Conservation (phyloP, 2,888 invertebrate genomes). For the Drosophila peninsularis region DNA sequence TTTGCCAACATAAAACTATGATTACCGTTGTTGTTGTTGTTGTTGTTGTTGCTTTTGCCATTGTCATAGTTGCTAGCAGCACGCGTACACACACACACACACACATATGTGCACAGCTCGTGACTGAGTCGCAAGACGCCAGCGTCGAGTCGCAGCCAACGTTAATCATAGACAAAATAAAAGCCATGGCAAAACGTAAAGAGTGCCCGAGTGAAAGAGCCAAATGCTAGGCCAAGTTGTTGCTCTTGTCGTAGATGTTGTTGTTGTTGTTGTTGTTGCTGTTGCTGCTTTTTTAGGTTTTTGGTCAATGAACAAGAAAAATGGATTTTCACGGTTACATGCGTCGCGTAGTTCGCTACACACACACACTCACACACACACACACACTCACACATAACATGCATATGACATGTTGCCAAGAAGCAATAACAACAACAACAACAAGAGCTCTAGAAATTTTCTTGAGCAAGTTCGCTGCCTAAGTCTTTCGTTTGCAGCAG, state of each 20-base stretch:
- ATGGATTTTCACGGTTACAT: constrained; percentile 79
- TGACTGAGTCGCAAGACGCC: constrained; percentile 64
- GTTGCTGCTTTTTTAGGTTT: constrained; percentile 44
- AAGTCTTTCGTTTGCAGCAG: constrained; percentile 50
- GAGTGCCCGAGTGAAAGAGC: constrained; percentile 62
- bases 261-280: constrained; percentile 10
- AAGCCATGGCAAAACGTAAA: constrained; percentile 20
- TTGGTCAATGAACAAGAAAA: constrained; percentile 81
- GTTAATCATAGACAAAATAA: constrained; percentile 72
- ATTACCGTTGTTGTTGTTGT: constrained; percentile 68
- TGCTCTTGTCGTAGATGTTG: constrained; percentile 22
- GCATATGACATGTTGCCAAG: constrained; percentile 57
- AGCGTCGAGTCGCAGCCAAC: constrained; percentile 53
- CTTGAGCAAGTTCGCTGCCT: constrained; percentile 58
- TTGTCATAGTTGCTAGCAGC: constrained; percentile 60
- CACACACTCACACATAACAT: constrained; percentile 32
- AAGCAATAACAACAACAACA: constrained; percentile 14
- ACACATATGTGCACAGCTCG: constrained; percentile 55
- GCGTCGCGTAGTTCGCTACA: constrained; percentile 55
- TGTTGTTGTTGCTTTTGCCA: constrained; percentile 38
- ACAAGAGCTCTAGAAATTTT: constrained; percentile 11
- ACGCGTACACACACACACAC: constrained; percentile 59
- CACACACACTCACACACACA: constrained; percentile 23
- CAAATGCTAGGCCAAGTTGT: constrained; percentile 46
- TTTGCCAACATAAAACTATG: constrained; percentile 72